Base-by-base conservation (phyloP, 2,113 vertebrate genomes). In the Onychostoma macrolepis region DNA sequence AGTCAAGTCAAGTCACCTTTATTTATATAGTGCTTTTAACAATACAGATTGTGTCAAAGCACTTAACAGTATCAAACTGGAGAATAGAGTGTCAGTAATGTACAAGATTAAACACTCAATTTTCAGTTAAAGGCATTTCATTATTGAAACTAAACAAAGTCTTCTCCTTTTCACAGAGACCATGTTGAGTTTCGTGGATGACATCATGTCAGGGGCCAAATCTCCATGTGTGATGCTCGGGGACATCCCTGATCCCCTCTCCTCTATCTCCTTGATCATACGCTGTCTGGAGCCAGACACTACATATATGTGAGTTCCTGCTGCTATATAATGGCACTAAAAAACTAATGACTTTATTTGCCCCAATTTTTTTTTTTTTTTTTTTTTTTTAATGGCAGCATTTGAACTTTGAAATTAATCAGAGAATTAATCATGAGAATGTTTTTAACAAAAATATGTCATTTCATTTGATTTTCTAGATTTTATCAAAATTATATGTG, bases 221-320 rank as follows among this genome's bases (percentile, higher is more conserved):
- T 97, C 98, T 9, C 98, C 98, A 0, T 99, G 98, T 21, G 97
- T 97, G 88, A 99, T 99, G 97, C 95, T 98, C 0, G 97, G 97
- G 21, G 97, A 98, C 92, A 96, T 99, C 85, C 98, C 97, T 0
- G 96, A 97, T 95, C 96, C 96, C 8, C 92, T 97, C 78, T 96
- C 96, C 61, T 95, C 97, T 33, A 96, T 99, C 94, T 97, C 97
- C 72, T 94, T 99, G 91, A 97, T 99, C 56, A 88, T 98, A 61
- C 96, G 98, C 86, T 99, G 98, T 92, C 90, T 99, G 94, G 98
- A 99, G 78, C 96, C 98, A 0, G 98, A 99, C 92, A 97, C 97
- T 84, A 97, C 96, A 41, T 98, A 99, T 93, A 99, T 98, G 98
- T 99, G 92, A 97, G 98, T 95, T 7, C 2, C 15, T n/a, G 8